phyloP scores from a whole-genome alignment of 2,113 vertebrate species.

The Chinchilla lanigera region DNA sequence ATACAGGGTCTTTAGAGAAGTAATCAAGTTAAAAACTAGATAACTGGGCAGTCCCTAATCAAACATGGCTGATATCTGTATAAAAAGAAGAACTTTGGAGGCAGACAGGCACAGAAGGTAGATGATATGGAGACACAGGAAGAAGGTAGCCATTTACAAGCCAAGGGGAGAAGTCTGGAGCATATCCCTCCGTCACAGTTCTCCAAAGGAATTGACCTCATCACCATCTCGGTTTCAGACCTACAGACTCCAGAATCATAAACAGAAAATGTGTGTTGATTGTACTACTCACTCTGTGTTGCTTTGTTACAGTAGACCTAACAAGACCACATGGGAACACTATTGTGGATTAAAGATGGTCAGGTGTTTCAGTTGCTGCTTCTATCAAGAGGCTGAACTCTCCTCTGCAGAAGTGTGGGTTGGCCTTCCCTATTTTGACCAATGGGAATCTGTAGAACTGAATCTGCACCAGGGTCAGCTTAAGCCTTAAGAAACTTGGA shows the following conservation, averaged over 20 bases:
- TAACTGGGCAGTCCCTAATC: neutral
- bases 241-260: neutral
- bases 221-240: neutral
- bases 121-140: neutral
- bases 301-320: neutral
- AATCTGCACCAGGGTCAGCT: neutral
- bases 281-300: neutral
- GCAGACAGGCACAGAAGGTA: neutral
- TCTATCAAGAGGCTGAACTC: neutral
- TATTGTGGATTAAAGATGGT: neutral
- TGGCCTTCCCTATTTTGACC: neutral
- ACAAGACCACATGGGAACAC: neutral
- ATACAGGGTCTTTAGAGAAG: neutral
- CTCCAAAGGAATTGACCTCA: neutral
- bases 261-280: neutral
- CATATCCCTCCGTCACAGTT: neutral
- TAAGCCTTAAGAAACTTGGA: neutral
- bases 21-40: neutral
- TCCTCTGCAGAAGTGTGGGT: neutral
- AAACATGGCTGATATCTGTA: neutral
- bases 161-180: neutral
- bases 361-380: neutral
- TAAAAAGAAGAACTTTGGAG: neutral
- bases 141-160: neutral
- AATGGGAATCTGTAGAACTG: too few species aligned